These are phyloP conservation scores for Alligator sinensis DNA, from an alignment of 2,113 vertebrate genomes.

Conservation along the genomic window DNA sequence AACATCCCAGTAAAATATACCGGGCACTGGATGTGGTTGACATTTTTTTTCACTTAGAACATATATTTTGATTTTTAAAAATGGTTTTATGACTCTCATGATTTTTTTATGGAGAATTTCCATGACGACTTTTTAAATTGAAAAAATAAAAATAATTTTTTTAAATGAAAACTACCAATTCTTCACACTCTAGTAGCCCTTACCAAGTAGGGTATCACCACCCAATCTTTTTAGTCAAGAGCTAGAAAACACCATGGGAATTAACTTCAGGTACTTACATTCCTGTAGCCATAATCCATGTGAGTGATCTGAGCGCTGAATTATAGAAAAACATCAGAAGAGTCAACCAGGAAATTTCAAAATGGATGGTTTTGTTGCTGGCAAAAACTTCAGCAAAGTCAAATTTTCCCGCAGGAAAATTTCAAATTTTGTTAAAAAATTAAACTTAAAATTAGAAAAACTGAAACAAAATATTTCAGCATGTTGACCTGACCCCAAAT, in stretches of 20 bases:
- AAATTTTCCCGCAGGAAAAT: not conserved
- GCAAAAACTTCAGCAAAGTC: no score
- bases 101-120: not conserved
- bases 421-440: not conserved
- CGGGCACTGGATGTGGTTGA: not conserved
- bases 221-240: not conserved
- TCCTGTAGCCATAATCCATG: not conserved
- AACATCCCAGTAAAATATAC: not conserved
- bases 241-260: slow-evolving; percentile 31
- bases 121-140: not conserved
- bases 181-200: not conserved
- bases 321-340: slow-evolving; percentile 52
- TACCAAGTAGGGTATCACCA: slow-evolving; percentile 1
- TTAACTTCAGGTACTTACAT: not conserved
- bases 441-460: not conserved
- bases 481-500: not conserved
- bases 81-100: not conserved
- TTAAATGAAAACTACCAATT: not conserved
- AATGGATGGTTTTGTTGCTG: no score
- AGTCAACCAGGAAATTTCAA: not conserved
- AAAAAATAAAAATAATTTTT: not conserved
- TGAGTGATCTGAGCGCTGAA: slow-evolving; percentile 17
- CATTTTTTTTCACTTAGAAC: not conserved
- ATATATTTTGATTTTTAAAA: not conserved
- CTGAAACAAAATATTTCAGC: slow-evolving; percentile 5